Percentiles rank a stretch among this genome's conserved stretches.
phyloP scores from a whole-genome alignment of 2,888 invertebrate genomes.

The Melieria omissa region DNA sequence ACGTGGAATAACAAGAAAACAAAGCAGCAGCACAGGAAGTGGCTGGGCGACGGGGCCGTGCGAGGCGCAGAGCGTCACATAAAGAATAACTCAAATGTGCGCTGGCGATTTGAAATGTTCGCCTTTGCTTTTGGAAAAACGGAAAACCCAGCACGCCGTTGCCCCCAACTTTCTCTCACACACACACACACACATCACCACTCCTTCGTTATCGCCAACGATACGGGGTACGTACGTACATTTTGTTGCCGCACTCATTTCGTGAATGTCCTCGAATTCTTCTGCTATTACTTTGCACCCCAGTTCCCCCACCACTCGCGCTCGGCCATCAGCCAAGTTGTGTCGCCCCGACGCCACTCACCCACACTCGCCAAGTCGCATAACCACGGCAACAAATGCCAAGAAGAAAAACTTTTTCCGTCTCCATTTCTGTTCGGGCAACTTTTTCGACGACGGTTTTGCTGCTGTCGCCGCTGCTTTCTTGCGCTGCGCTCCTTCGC shows the following conservation, averaged over 20 bases:
- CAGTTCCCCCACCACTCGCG: neutral
- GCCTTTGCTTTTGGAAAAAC: neutral
- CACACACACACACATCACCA: neutral
- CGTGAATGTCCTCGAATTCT: conserved; percentile 14
- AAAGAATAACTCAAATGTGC: neutral
- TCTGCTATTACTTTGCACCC: conserved; percentile 15
- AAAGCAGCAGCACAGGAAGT: neutral
- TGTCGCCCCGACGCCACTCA: conserved; percentile 12
- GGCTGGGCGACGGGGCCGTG: no score
- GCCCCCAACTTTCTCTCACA: neutral
- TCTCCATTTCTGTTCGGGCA: neutral
- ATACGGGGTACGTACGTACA: no score
- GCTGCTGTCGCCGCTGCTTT: no score
- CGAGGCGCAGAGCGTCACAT: neutral
- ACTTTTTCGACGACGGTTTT: neutral
- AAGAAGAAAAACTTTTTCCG: conserved; percentile 21
- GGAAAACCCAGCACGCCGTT: neutral
- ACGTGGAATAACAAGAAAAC: conserved; percentile 30
- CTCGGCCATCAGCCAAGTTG: neutral
- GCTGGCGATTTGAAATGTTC: neutral
- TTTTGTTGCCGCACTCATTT: neutral
- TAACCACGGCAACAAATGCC: conserved; percentile 39
- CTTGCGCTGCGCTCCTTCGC: no score
- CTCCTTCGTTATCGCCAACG: neutral
- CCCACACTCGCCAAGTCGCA: conserved; percentile 19